A percentile compares a stretch with the other conserved stretches of the same genome.
Evolutionary conservation across 2,888 invertebrate species (phyloP).

Genomic region (Euzetes globulus): DNA sequence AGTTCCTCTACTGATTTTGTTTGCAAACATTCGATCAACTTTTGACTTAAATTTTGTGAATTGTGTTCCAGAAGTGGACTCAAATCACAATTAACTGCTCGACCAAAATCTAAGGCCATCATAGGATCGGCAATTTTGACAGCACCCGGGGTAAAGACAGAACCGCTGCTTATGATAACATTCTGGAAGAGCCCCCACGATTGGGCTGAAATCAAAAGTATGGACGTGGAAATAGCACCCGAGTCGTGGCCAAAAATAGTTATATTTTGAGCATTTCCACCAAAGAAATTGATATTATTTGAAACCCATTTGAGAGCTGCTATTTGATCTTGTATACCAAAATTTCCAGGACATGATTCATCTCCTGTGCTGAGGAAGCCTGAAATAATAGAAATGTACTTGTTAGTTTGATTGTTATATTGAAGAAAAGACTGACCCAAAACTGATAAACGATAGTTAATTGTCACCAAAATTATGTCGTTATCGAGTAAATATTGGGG

Average conservation of each 20-base stretch:
- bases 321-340: constrained; percentile 45
- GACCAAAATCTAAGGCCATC: constrained; percentile 27
- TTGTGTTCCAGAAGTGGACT: background rate
- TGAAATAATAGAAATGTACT: constrained; percentile 43
- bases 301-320: constrained; percentile 45
- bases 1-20: constrained; percentile 21
- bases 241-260: constrained; percentile 45
- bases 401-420: background rate
- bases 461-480: constrained; percentile 52
- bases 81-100: constrained; percentile 24
- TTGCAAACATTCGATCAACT: constrained; percentile 35
- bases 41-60: background rate
- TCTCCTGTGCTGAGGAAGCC: constrained; percentile 47
- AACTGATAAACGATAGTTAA: constrained; percentile 48
- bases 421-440: constrained; percentile 44
- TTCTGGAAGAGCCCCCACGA: constrained; percentile 18
- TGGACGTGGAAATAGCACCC: constrained; percentile 43
- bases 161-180: constrained; percentile 33
- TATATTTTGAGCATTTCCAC: constrained; percentile 44
- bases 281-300: constrained; percentile 42
- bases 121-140: constrained; percentile 18
- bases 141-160: constrained; percentile 37
- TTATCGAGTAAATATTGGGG: constrained; percentile 47
- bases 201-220: background rate
- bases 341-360: constrained; percentile 44